Percentiles rank a stretch among this genome's conserved stretches.
Conservation (phyloP, 2,113 vertebrate species). For the Erinaceus europaeus region DNA sequence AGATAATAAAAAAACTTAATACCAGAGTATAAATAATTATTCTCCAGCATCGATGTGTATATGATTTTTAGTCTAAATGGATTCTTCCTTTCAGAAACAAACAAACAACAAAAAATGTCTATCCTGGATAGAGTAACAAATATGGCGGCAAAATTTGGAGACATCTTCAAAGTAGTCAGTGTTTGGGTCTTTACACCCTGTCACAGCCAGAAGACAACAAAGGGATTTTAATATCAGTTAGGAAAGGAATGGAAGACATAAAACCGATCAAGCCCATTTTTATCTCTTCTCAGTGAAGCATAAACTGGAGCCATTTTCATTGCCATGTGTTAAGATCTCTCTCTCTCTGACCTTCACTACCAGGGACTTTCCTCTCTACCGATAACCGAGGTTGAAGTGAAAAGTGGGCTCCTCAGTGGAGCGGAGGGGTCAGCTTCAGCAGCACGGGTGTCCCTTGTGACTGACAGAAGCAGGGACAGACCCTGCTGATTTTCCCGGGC, state of each 20-base stretch:
- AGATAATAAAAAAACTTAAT: too few species aligned
- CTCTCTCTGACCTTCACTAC: conserved; percentile 38
- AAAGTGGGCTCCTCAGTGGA: conserved; percentile 28
- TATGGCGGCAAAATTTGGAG: not conserved
- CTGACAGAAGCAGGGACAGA: not conserved
- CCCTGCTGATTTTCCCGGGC: not conserved
- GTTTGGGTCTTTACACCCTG: not conserved
- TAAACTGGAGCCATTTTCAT: conserved; percentile 2
- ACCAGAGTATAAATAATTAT: not conserved
- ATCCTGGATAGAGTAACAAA: not conserved
- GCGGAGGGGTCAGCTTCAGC: not conserved
- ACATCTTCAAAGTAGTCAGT: not conserved
- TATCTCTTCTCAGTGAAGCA: not conserved
- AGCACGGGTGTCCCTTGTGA: not conserved
- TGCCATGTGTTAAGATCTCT: conserved; percentile 24
- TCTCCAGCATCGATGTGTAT: not conserved
- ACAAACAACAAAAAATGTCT: not conserved
- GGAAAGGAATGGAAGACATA: conserved; percentile 26
- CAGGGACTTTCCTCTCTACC: not conserved
- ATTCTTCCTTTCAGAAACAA: not conserved
- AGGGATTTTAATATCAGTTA: conserved; percentile 30
- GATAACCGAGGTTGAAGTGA: not conserved
- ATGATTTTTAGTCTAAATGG: not conserved
- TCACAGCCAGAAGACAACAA: conserved; percentile 13
- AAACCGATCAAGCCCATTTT: conserved; percentile 38